Percentiles rank a stretch among this genome's conserved stretches.
Conservation (phyloP, 64 coral and sea anemone genomes). For the Montipora efflorescens region DNA sequence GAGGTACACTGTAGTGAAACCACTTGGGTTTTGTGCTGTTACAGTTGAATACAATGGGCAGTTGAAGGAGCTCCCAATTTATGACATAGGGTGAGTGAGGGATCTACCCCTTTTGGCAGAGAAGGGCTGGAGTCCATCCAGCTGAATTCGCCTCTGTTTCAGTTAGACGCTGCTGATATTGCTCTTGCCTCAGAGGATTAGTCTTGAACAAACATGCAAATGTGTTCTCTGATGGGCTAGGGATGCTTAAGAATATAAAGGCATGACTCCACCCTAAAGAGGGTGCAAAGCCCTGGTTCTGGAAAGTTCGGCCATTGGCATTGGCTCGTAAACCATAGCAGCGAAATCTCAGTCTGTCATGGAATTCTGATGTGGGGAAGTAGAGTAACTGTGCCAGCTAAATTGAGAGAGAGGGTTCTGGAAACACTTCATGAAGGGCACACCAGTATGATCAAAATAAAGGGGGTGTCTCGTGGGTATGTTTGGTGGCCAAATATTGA, state of each 20-base stretch:
- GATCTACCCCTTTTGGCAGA: conserved; percentile 8
- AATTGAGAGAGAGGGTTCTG: background rate
- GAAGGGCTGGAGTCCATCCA: conserved; percentile 23
- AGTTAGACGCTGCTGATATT: background rate
- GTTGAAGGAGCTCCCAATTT: too few relatives aligned
- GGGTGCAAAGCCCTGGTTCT: background rate
- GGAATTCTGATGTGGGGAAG: conserved; percentile 47
- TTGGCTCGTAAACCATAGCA: conserved; percentile 30
- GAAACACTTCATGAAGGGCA: background rate
- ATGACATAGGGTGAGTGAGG: too few relatives aligned
- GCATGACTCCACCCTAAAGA: background rate
- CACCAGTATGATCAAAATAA: background rate
- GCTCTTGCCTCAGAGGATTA: background rate
- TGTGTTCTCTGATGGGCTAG: background rate
- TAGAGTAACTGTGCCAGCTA: background rate
- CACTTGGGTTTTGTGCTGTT: too few relatives aligned
- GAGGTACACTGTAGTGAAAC: too few relatives aligned
- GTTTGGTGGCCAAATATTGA: too few relatives aligned
- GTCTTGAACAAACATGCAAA: background rate
- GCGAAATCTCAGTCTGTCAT: background rate
- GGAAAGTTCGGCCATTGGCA: background rate
- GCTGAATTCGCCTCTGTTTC: conserved; percentile 15
- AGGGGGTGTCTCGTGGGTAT: background rate
- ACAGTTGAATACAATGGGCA: too few relatives aligned
- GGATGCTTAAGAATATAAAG: background rate